Evolutionary conservation across 2,113 vertebrate genomes (phyloP), one percentile per base, ranked within the genome.

Genomic region (Leuciscus idus): DNA sequence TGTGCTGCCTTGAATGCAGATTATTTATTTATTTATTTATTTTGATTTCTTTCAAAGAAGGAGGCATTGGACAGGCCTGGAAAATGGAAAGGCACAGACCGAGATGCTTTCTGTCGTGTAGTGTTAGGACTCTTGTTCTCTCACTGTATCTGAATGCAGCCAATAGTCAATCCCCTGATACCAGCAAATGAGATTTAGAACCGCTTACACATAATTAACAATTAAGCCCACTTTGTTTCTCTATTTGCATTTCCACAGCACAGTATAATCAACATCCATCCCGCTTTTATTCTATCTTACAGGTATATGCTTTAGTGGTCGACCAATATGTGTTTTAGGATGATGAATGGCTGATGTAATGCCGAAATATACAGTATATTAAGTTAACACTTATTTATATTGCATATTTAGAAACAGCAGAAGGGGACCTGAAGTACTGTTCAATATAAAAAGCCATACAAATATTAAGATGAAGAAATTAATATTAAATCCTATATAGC

Each of bases 21-120:
- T 66, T 12, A 66, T 81, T 50, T 64, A 8, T 81, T 81, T 81
- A 43, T 79, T 66, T 48, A 48, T 81, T 48, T 68, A 30, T 36
- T 78, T 57, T 13, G 21, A 64, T 55, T 17, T 23, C 11, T n/a
- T 59, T 59, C 36, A 81, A 64, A 21, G 39, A 28, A 52, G 36
- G 33, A 61, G 7, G 11, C 33, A 61, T 61, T 33, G 7, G 30
- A 61, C 12, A 9, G 23, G n/a, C n/a, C 61, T 50, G 7, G 30
- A 61, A 61, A 81, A 66, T 30, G 61, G 36, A 48, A 81, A 46
- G 36, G 30, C 1, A 10, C 15, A 8, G 59, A 46, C 57, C n/a
- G 19, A 39, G 21, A 39, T 61, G 30, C 79, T 66, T 76, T n/a
- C 9, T 48, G 39, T 66, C 59, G 1, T 21, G 43, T 33, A 68